Conservation (phyloP, 2,888 invertebrate species). For the Eupelmus urozonus region DNA sequence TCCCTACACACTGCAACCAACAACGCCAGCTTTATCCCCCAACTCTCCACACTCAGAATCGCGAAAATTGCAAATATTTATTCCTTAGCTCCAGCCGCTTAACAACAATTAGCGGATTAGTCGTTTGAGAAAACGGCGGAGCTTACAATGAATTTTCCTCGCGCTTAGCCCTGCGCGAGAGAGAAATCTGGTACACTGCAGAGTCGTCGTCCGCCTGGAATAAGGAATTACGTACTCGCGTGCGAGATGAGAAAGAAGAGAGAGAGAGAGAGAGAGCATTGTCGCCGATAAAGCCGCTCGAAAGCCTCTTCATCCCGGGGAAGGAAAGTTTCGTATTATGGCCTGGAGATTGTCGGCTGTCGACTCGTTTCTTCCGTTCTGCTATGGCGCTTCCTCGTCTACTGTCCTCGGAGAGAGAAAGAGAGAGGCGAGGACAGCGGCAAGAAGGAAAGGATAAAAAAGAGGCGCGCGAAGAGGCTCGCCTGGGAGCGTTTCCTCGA, state of each 20-base stretch:
- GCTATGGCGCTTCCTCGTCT: not conserved
- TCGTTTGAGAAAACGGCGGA: constrained; percentile 12
- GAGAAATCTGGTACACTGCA: constrained; percentile 31
- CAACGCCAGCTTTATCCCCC: too few species aligned
- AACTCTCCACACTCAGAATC: not conserved
- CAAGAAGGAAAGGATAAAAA: too few species aligned
- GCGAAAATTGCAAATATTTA: constrained; percentile 16
- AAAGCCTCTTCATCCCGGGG: constrained; percentile 49
- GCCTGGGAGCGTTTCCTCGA: constrained; percentile 18
- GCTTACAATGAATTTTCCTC: too few species aligned
- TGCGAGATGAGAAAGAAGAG: not conserved
- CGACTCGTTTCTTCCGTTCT: not conserved
- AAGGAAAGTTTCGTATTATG: constrained; percentile 53
- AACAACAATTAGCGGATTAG: constrained; percentile 14
- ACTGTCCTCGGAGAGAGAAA: not conserved
- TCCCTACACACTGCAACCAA: too few species aligned
- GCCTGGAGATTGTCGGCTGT: constrained; percentile 34
- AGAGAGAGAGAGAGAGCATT: constrained; percentile 18
- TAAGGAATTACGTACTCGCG: constrained; percentile 46
- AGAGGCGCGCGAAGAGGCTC: too few species aligned
- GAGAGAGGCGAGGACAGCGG: constrained; percentile 3
- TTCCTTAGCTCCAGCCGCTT: constrained; percentile 17
- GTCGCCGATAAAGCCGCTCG: constrained; percentile 51
- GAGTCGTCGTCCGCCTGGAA: constrained; percentile 27
- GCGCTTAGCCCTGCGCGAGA: too few species aligned